phyloP scores from a whole-genome alignment of 2,888 invertebrate genomes.

The Schizotus pectinicornis region DNA sequence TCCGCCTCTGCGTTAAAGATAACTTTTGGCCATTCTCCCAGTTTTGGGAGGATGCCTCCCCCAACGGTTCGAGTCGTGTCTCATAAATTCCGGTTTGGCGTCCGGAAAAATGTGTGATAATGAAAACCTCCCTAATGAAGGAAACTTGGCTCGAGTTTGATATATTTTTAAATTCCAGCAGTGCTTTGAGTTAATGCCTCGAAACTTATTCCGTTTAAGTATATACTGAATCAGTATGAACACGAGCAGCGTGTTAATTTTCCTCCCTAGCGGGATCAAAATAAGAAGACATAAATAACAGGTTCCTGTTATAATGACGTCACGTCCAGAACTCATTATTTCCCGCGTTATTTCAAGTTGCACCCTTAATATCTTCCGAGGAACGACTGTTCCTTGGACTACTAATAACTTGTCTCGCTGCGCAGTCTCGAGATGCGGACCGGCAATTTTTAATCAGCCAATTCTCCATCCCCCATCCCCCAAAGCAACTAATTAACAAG shows the following conservation, averaged over 20 bases:
- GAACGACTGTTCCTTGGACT: conserved; percentile 49
- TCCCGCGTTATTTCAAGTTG: conserved; percentile 59
- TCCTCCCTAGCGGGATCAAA: conserved; percentile 55
- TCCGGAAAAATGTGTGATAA: not conserved
- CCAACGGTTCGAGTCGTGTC: no score
- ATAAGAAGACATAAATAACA: conserved; percentile 60
- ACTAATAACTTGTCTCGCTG: conserved; percentile 47
- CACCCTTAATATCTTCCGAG: conserved; percentile 56
- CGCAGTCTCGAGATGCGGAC: not conserved
- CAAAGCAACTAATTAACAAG: no score
- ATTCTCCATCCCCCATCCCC: not conserved
- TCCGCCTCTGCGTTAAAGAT: no score
- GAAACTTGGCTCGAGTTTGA: conserved; percentile 21
- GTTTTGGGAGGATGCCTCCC: no score
- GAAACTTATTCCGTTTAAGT: conserved; percentile 53
- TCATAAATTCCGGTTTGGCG: no score
- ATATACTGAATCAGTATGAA: conserved; percentile 50
- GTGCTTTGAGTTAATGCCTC: conserved; percentile 41
- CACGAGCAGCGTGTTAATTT: conserved; percentile 56
- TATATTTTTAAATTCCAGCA: conserved; percentile 27
- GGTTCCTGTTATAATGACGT: conserved; percentile 61
- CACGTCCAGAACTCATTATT: conserved; percentile 62
- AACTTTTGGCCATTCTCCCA: no score
- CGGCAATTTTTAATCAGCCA: not conserved
- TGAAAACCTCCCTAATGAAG: conserved; percentile 14